Conservation (phyloP, 2,797 vertebrate genomes). For the Hippocampus kuda region DNA sequence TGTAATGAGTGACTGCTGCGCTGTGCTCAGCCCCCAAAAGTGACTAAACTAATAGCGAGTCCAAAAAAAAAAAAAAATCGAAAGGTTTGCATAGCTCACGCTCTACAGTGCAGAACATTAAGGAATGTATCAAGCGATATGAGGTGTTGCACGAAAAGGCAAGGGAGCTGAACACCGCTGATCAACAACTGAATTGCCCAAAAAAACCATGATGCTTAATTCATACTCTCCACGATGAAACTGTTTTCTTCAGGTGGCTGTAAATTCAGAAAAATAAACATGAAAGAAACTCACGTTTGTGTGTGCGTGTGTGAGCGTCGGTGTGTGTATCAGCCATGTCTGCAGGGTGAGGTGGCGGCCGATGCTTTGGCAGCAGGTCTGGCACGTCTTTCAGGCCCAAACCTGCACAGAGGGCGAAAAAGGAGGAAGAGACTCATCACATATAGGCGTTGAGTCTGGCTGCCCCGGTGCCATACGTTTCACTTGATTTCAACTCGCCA, state of each 20-base stretch:
- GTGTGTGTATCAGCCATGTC: conserved; percentile 58
- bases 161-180: no score
- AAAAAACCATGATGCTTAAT: background rate
- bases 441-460: conserved; percentile 40
- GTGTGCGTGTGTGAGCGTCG: conserved; percentile 15
- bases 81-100: conserved; percentile 4
- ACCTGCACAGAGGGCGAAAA: conserved; percentile 57
- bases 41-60: background rate
- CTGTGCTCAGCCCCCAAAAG: background rate
- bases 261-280: background rate
- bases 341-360: conserved; percentile 73
- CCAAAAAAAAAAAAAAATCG: background rate
- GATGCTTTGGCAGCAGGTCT: conserved; percentile 70
- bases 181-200: background rate
- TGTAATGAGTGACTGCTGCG: background rate
- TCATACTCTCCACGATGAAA: background rate
- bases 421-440: conserved; percentile 36
- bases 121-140: background rate
- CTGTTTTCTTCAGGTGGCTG: background rate
- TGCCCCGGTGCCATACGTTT: conserved; percentile 7
- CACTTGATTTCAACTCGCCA: background rate
- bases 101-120: background rate
- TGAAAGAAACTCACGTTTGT: background rate
- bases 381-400: conserved; percentile 73
- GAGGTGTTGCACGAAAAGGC: background rate